phyloP scores from a whole-genome alignment of 2,113 vertebrate species.

The Jaculus jaculus region DNA sequence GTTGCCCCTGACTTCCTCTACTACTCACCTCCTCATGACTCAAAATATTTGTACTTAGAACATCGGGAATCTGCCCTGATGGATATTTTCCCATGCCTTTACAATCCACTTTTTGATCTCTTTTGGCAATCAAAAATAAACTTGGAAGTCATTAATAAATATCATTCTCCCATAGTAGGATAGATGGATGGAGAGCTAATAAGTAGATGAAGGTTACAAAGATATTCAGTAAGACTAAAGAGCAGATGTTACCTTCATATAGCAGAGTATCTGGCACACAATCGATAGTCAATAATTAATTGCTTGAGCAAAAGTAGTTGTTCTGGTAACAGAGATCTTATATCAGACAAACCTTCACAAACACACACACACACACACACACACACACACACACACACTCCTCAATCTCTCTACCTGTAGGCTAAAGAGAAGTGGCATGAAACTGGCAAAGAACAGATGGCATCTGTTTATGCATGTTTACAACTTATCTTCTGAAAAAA shows the following conservation, averaged over 20 bases:
- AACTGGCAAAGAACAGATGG: neutral
- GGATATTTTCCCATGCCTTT: neutral
- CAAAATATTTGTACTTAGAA: neutral
- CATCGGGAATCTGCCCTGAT: neutral
- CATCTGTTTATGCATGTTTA: neutral
- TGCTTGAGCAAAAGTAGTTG: neutral
- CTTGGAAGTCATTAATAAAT: neutral
- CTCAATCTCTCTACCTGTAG: neutral
- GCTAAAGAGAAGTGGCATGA: neutral
- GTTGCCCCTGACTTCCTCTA: neutral
- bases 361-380: neutral
- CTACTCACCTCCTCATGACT: neutral
- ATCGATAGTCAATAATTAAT: neutral
- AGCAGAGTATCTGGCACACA: neutral
- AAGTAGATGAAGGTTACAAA: neutral
- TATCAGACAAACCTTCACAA: neutral
- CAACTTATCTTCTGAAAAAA: neutral
- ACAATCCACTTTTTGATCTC: neutral
- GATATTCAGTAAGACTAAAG: neutral
- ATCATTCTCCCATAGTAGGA: neutral
- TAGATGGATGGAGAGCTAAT: neutral
- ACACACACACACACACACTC: neutral
- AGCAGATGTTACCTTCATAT: neutral
- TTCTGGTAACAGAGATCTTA: neutral
- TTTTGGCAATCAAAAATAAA: slow-evolving; percentile 11